Conservation (phyloP, 2,888 invertebrate species). For the Aricia artaxerxes region DNA sequence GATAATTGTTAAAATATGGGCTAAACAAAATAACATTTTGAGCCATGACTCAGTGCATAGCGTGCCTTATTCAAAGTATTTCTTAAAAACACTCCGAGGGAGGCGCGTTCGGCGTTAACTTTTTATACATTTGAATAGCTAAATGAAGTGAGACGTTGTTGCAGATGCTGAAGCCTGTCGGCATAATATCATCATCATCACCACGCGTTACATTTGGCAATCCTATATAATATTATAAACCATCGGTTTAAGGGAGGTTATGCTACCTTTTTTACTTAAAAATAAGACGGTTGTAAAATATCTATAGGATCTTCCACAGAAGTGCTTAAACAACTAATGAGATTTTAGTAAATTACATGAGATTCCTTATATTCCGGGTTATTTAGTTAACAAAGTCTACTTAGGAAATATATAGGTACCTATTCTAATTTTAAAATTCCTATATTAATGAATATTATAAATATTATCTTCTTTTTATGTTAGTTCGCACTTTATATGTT, state of each 20-base stretch:
- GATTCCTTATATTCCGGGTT: no score
- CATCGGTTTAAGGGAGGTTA: no score
- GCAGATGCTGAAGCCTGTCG: slow-evolving; percentile 57
- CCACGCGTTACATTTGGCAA: neutral
- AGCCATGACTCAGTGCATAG: slow-evolving; percentile 46
- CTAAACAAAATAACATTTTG: neutral
- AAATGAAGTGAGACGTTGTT: slow-evolving; percentile 75
- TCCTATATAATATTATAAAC: neutral
- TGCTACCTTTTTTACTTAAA: no score
- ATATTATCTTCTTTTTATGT: no score
- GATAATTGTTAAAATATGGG: no score
- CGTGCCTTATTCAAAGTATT: slow-evolving; percentile 67
- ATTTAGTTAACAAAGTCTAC: no score
- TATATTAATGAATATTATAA: neutral
- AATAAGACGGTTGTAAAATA: no score
- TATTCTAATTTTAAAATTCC: neutral
- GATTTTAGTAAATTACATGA: no score
- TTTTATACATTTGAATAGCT: slow-evolving; percentile 74
- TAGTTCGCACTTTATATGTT: neutral
- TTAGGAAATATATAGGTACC: no score
- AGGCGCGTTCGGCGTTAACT: slow-evolving; percentile 71
- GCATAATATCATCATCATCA: slow-evolving; percentile 12
- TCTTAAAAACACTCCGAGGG: slow-evolving; percentile 69
- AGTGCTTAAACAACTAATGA: no score
- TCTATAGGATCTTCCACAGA: no score